phyloP scores from a whole-genome alignment of 2,888 invertebrate genomes.

The Drosophila ustulata region DNA sequence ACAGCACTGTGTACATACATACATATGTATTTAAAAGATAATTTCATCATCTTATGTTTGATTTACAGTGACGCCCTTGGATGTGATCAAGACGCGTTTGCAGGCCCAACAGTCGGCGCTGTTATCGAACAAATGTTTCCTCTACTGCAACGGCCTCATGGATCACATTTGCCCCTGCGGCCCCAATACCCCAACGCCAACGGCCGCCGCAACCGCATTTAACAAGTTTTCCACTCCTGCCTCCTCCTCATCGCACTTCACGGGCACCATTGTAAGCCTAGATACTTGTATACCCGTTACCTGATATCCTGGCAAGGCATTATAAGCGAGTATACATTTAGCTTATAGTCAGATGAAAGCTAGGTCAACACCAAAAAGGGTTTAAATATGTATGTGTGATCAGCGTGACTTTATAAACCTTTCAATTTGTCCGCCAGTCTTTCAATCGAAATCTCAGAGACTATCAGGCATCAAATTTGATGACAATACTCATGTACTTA shows the following conservation, averaged over 20 bases:
- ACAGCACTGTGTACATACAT: not conserved
- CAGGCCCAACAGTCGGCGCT: slow-evolving; percentile 96
- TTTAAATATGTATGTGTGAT: no score
- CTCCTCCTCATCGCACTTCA: slow-evolving; percentile 87
- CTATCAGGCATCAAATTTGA: no score
- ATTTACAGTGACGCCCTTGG: slow-evolving; percentile 95
- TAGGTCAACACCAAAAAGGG: no score
- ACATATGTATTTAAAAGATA: not conserved
- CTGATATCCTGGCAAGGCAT: no score
- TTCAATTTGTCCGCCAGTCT: no score
- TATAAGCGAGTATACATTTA: no score
- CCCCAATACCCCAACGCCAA: slow-evolving; percentile 78
- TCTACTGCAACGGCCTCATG: slow-evolving; percentile 99
- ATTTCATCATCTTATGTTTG: slow-evolving; percentile 36
- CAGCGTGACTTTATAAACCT: no score
- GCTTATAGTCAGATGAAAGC: no score
- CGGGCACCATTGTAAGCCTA: slow-evolving; percentile 89
- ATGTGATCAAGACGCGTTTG: slow-evolving; percentile 99
- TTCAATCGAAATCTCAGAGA: not conserved
- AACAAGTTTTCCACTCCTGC: slow-evolving; percentile 49
- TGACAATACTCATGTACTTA: no score
- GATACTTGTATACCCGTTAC: not conserved
- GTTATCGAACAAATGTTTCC: slow-evolving; percentile 94
- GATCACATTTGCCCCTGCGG: slow-evolving; percentile 97
- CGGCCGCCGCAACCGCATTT: slow-evolving; percentile 29